These are phyloP conservation scores for Mus spicilegus DNA, from an alignment of 2,113 vertebrate species.

Conservation along the genomic window DNA sequence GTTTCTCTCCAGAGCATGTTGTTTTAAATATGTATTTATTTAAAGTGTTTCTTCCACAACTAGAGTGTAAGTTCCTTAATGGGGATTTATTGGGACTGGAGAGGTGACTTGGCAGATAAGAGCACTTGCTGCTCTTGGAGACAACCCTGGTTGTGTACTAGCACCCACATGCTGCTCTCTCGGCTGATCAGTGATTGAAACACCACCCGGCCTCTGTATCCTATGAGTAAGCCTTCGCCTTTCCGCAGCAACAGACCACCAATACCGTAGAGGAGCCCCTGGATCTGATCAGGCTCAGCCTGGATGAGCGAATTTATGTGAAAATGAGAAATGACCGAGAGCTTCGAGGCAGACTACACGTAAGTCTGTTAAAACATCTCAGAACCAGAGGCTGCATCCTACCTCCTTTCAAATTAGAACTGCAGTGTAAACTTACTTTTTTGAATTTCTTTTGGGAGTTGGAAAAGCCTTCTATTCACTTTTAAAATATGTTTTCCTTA, in stretches of 20 bases:
- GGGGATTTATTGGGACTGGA: not conserved
- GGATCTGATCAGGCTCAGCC: slow-evolving; percentile 97
- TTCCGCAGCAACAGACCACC: slow-evolving; percentile 92
- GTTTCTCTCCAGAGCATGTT: not conserved
- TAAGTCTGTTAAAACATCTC: slow-evolving; percentile 84
- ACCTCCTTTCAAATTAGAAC: not conserved
- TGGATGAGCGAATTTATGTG: slow-evolving; percentile 98
- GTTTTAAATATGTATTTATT: not conserved
- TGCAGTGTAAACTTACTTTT: not conserved
- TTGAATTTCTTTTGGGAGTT: not conserved
- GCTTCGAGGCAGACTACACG: slow-evolving; percentile 95
- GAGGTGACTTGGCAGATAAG: not conserved
- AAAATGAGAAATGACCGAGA: slow-evolving; percentile 99
- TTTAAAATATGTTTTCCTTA: not conserved
- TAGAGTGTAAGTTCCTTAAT: not conserved
- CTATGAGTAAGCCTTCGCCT: not conserved
- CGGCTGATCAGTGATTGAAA: not conserved
- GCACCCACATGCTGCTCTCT: not conserved
- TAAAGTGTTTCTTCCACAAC: not conserved
- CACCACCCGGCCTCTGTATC: not conserved
- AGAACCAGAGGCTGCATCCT: not conserved
- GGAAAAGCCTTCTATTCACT: not conserved
- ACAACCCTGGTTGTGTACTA: not conserved
- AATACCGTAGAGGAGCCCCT: slow-evolving; percentile 98
- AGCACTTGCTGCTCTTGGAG: not conserved